Evolutionary conservation across 2,888 invertebrate genomes (phyloP), one percentile per base, ranked within the genome.

Genomic region (Spodoptera exigua): DNA sequence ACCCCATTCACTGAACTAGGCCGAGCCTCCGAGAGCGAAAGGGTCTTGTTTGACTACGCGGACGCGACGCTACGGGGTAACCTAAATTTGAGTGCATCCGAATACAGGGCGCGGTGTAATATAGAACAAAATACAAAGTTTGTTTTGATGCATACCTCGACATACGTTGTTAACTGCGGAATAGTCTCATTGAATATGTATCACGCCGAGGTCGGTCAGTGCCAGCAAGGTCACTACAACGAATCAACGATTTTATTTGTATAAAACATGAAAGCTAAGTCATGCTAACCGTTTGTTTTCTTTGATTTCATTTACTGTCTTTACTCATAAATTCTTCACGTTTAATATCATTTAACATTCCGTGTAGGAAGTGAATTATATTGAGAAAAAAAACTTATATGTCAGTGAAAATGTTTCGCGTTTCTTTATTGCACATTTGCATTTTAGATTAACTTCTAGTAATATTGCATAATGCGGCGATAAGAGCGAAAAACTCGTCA

Each of bases 161-260:
- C 55, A 16, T 34, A 61, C 27, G 39, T 58, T 71, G 60, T 68
- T 74, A 56, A 70, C 57, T 62, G 49, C 58, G 55, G 61, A 51
- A 64, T 62, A 64, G 67, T 74, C 83, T 89, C 83, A 86, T 87
- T 89, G 89, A 89, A 89, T 90, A 89, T 90, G 88, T 81, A 90
- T 84, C 81, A 76, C 61, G 47, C 56, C 85, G 83, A 89, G 90
- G 90, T 88, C 90, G 89, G 88, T 87, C 88, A 88, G 79, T 87
- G 87, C 77, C 86, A 86, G 83, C 87, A 90, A 89, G 89, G 90
- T 89, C 83, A 86, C 61, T 53, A 62, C 65, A 65, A 66, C 70
- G 62, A 76, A 79, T 78, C 72, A 61, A 70, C 67, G 18, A 61
- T 54, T 58, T 70, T 68, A 63, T 70, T 70, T 68, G 56, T 71